These are phyloP conservation scores for Mormoops blainvillei DNA, from an alignment of 2,113 vertebrate genomes.

Conservation along the genomic window DNA sequence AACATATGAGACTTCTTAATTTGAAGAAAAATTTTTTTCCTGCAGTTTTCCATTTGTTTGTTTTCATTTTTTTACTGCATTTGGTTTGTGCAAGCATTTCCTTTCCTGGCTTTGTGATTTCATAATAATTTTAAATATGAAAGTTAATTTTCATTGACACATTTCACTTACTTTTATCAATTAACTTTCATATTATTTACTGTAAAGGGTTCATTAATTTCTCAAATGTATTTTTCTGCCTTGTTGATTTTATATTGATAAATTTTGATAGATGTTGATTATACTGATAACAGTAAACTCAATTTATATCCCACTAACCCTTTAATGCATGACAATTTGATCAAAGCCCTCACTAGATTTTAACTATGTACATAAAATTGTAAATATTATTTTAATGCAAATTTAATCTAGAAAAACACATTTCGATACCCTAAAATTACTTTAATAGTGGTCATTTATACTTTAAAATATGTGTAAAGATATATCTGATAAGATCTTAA, in stretches of 20 bases:
- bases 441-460: neutral
- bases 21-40: neutral
- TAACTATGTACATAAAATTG: neutral
- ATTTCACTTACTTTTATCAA: slow-evolving; percentile 6
- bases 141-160: neutral
- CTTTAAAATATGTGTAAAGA: neutral
- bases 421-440: neutral
- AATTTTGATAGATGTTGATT: neutral
- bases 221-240: neutral
- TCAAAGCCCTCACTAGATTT: neutral
- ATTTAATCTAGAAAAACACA: neutral
- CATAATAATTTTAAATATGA: neutral
- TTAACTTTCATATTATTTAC: neutral
- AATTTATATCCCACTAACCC: neutral
- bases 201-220: neutral
- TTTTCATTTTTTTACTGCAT: neutral
- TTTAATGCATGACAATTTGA: neutral
- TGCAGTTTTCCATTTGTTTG: neutral
- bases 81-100: neutral
- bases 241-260: neutral
- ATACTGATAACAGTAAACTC: neutral
- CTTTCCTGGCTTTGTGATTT: neutral
- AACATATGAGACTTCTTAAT: neutral
- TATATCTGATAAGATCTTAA: neutral
- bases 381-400: slow-evolving; percentile 27